These are phyloP conservation scores for Stegostoma tigrinum DNA, from an alignment of 2,113 vertebrate genomes.

Conservation along the genomic window DNA sequence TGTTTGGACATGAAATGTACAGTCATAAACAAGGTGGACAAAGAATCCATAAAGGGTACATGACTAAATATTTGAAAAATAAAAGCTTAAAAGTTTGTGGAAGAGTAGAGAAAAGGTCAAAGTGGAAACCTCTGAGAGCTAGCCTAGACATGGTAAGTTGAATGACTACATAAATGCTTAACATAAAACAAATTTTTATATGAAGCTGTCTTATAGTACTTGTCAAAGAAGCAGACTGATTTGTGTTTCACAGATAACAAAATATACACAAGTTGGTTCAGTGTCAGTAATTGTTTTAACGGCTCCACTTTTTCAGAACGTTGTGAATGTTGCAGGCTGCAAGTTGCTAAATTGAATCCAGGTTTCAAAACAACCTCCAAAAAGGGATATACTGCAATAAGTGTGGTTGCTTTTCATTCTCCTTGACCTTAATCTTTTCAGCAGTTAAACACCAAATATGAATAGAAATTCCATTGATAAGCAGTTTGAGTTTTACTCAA, in stretches of 20 bases:
- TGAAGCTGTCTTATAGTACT: not conserved
- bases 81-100: not conserved
- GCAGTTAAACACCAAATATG: not conserved
- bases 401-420: not conserved
- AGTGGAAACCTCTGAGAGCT: not conserved
- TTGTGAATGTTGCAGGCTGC: not conserved
- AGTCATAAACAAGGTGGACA: not conserved
- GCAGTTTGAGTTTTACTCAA: not conserved
- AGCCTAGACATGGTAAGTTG: not conserved
- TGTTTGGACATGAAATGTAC: not conserved
- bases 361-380: not conserved
- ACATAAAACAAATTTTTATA: not conserved
- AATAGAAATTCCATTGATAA: not conserved
- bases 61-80: constrained; percentile 1
- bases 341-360: not conserved
- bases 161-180: not conserved
- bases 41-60: not conserved
- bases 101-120: not conserved
- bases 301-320: not conserved
- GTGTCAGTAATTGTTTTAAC: constrained; percentile 8
- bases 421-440: not conserved
- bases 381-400: not conserved
- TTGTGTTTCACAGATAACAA: not conserved
- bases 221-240: not conserved
- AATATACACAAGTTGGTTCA: not conserved